Evolutionary conservation across 2,113 vertebrate species (phyloP), one percentile per base, ranked within the genome.

Genomic region (Hypocryptadius cinnamomeus): DNA sequence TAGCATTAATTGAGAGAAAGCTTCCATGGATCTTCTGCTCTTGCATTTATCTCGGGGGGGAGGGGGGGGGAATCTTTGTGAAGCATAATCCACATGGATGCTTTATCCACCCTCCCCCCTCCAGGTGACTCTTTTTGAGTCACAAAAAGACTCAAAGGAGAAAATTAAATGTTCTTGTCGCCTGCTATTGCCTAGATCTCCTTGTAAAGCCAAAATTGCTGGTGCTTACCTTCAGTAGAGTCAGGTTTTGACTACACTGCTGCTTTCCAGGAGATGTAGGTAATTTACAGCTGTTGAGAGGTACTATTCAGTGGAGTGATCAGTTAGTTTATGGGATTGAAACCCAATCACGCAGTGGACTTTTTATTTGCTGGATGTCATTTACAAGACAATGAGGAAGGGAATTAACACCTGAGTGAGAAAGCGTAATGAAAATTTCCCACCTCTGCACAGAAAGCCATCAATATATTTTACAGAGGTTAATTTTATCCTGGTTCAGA

Each of bases 81-180:
- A 80, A 99, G 88, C 94, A 98, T 96, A 8, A 65, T 91, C 23
- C 89, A 96, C 39, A 97, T 97, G 15, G 92, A 86, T 5, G 59
- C 91, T 24, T 96, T 96, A 25, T 35, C n/a, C 10, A 16, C 13
- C 6, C 8, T 9, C 9, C 0, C 9, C 15, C 22, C 22, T 96
- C 2, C 94, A 60, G 4, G 96, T 97, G 17, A 98, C 42, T 94
- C 98, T 77, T 40, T 40, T 40, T 40, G 40, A 40, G 40, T 40
- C 39, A 96, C 94, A 45, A 98, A 96, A 37, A 99, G 96, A 83
- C 97, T 98, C 66, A 98, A 64, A 0, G 97, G 97, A 3, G 98
- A 98, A 89, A 97, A 98, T 95, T 98, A 98, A 89, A 98, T 96
- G 72, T 98, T 98, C 63, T 61, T 89, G 8, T 17, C 30, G 56